Percentiles rank a stretch among this genome's conserved stretches.
These are phyloP conservation scores for Enhydra lutris DNA, from an alignment of 2,113 vertebrate genomes.

Conservation along the genomic window DNA sequence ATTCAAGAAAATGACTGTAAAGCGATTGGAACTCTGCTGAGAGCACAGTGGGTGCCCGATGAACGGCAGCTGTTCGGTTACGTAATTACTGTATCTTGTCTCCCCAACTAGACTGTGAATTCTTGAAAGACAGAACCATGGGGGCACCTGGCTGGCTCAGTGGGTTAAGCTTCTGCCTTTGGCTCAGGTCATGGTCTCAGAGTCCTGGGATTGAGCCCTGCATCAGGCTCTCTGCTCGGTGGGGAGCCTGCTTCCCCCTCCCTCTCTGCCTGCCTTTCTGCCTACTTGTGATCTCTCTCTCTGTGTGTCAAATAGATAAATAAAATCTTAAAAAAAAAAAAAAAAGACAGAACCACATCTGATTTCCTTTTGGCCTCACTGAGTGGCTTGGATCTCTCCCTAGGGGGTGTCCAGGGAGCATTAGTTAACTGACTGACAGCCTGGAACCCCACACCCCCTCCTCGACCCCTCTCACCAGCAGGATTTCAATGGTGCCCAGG, in stretches of 20 bases:
- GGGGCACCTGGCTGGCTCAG: no score
- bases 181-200: no score
- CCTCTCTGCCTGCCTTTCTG: no score
- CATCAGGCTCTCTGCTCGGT: no score
- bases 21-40: conserved; percentile 47
- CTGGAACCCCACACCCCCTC: conserved; percentile 1
- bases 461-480: conserved; percentile 88
- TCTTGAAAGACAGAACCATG: conserved; percentile 27
- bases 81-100: conserved; percentile 57
- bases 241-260: no score
- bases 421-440: not conserved
- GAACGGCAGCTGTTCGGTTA: conserved; percentile 59
- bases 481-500: conserved; percentile 97
- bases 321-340: no score
- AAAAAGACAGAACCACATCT: not conserved
- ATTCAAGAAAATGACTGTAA: conserved; percentile 37
- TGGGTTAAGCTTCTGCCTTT: no score
- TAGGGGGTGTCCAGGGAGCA: not conserved
- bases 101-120: conserved; percentile 44
- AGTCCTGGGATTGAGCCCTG: no score
- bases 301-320: no score
- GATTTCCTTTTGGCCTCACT: conserved; percentile 8
- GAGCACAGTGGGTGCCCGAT: conserved; percentile 58
- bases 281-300: no score
- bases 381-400: not conserved